These are phyloP conservation scores for Cyanoderma ruficeps DNA, from an alignment of 2,113 vertebrate genomes.

Conservation along the genomic window DNA sequence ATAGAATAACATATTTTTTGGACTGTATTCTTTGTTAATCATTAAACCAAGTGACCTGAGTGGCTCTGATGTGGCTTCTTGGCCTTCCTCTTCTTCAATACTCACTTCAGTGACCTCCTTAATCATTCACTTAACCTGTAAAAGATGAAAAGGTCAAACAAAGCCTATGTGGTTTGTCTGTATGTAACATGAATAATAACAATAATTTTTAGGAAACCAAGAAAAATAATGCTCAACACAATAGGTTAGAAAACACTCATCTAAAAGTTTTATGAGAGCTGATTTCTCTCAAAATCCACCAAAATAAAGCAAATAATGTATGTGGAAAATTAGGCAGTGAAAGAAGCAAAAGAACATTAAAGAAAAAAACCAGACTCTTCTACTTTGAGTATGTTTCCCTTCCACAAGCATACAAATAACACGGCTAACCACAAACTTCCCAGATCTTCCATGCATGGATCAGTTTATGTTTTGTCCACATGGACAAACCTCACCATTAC, in stretches of 20 bases:
- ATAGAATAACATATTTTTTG: background rate
- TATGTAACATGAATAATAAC: background rate
- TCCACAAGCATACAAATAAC: background rate
- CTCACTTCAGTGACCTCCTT: background rate
- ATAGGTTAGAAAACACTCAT: background rate
- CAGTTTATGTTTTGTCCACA: background rate
- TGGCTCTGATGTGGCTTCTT: background rate
- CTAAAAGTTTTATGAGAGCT: background rate
- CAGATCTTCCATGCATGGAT: background rate
- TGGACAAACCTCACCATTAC: background rate
- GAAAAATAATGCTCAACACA: background rate
- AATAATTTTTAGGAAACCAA: background rate
- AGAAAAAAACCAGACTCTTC: background rate
- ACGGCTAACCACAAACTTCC: background rate
- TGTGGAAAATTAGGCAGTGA: background rate
- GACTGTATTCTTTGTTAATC: background rate
- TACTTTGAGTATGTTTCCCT: background rate
- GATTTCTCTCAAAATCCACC: background rate
- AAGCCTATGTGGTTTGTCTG: background rate
- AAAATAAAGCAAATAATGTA: background rate
- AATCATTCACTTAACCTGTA: conserved; percentile 4
- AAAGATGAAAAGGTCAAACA: conserved; percentile 5
- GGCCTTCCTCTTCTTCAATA: background rate
- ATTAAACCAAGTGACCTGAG: background rate
- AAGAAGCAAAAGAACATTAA: background rate